A percentile compares a stretch with the other conserved stretches of the same genome.
Conservation (phyloP, 2,888 invertebrate genomes). For the Papilio gigon region DNA sequence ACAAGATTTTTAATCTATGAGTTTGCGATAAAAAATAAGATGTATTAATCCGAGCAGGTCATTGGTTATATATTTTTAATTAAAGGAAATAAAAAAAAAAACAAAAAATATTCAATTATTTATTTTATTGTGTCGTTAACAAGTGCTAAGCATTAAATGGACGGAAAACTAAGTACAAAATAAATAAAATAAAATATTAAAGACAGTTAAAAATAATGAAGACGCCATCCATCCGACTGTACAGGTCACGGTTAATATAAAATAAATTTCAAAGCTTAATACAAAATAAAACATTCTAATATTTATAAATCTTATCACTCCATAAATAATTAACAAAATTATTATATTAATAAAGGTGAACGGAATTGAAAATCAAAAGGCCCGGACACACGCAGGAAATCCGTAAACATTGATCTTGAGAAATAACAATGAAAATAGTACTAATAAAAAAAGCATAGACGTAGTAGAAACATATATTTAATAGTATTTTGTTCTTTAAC, state of each 20-base stretch:
- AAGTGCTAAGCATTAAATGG: conserved; percentile 48
- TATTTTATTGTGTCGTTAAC: conserved; percentile 46
- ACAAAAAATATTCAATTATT: conserved; percentile 39
- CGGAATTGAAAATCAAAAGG: background rate
- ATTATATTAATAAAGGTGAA: background rate
- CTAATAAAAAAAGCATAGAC: background rate
- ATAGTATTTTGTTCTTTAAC: background rate
- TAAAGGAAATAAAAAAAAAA: too few relatives aligned
- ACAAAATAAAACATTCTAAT: background rate
- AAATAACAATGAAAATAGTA: conserved; percentile 6
- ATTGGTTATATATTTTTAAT: too few relatives aligned
- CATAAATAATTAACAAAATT: background rate
- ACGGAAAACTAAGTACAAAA: conserved; percentile 47
- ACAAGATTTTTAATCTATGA: background rate
- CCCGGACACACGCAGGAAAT: background rate
- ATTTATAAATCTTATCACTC: conserved; percentile 2
- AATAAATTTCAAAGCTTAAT: too few relatives aligned
- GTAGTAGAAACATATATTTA: background rate
- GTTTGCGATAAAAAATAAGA: background rate
- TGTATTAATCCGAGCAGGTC: too few relatives aligned
- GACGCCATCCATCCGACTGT: conserved; percentile 29
- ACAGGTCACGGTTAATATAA: background rate
- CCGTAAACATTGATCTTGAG: background rate
- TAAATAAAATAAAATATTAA: conserved; percentile 43
- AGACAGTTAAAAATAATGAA: background rate